Percentiles rank a stretch among this genome's conserved stretches.
These are phyloP conservation scores for Idaea biselata DNA, from an alignment of 2,888 invertebrate species.

Conservation along the genomic window DNA sequence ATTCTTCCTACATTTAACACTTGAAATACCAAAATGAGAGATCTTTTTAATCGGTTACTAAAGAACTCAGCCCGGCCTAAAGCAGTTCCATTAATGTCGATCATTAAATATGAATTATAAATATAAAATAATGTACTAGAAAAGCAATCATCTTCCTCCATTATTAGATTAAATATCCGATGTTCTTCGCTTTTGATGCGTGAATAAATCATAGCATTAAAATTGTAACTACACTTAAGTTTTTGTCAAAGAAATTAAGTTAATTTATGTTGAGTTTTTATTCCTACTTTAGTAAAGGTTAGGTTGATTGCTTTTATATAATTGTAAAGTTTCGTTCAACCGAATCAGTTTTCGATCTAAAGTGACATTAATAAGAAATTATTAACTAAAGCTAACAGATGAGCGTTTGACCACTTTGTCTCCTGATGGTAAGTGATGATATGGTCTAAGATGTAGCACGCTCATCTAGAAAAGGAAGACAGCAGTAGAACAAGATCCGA, in stretches of 20 bases:
- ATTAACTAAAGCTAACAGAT: too few species aligned
- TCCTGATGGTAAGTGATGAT: too few species aligned
- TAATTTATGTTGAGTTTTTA: neutral
- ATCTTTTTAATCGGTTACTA: slow-evolving; percentile 44
- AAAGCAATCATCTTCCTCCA: slow-evolving; percentile 70
- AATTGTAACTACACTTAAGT: slow-evolving; percentile 10
- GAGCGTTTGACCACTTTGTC: too few species aligned
- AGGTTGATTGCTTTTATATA: neutral
- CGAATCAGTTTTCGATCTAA: neutral
- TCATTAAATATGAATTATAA: slow-evolving; percentile 81
- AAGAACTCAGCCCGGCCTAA: slow-evolving; percentile 54
- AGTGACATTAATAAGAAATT: neutral
- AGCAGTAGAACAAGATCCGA: too few species aligned
- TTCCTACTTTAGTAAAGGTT: neutral
- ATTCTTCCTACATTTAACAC: slow-evolving; percentile 23
- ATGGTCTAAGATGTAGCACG: too few species aligned
- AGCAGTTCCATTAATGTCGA: slow-evolving; percentile 76
- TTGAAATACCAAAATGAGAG: slow-evolving; percentile 39
- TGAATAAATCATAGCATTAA: slow-evolving; percentile 21
- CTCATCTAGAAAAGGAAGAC: too few species aligned
- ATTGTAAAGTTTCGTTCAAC: neutral
- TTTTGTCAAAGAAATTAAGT: slow-evolving; percentile 9
- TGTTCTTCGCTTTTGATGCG: slow-evolving; percentile 41
- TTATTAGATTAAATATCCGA: slow-evolving; percentile 72
- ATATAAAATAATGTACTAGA: slow-evolving; percentile 76